Percentiles rank a stretch among this genome's conserved stretches.
phyloP scores from a whole-genome alignment of 2,888 invertebrate genomes.

The Drosophila niveifrons region DNA sequence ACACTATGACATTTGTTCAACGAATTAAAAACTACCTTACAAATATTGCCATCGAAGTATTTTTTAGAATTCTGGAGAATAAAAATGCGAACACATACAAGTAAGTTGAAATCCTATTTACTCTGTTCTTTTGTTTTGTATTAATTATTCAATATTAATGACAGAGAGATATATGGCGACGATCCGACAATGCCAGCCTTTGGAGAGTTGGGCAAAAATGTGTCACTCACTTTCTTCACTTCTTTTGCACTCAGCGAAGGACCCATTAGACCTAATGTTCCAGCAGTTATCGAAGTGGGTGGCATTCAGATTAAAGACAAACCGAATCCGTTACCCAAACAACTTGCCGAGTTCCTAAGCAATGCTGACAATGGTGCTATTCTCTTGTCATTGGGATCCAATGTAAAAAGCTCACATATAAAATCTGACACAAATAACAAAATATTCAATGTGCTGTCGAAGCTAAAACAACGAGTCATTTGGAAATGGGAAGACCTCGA shows the following conservation, averaged over 20 bases:
- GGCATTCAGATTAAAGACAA: conserved; percentile 83
- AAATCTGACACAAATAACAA: conserved; percentile 86
- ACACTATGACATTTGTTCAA: conserved; percentile 51
- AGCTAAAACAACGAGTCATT: conserved; percentile 88
- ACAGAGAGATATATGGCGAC: conserved; percentile 53
- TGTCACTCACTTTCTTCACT: conserved; percentile 79
- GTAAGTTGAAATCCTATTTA: conserved; percentile 23
- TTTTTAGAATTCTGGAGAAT: conserved; percentile 19
- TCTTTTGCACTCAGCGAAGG: conserved; percentile 79
- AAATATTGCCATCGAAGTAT: conserved; percentile 4
- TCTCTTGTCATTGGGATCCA: conserved; percentile 85
- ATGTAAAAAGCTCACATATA: conserved; percentile 83
- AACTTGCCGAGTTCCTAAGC: conserved; percentile 79
- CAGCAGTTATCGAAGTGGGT: conserved; percentile 81
- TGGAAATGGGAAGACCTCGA: conserved; percentile 90
- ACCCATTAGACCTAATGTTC: conserved; percentile 79
- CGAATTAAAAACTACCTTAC: conserved; percentile 57
- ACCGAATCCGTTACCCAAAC: conserved; percentile 76
- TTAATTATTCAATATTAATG: neutral
- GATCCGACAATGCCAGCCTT: conserved; percentile 67
- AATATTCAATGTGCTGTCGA: conserved; percentile 87
- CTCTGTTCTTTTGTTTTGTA: neutral
- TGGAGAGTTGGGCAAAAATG: conserved; percentile 70
- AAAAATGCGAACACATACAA: conserved; percentile 35
- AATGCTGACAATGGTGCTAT: conserved; percentile 85